These are phyloP conservation scores for Zaprionus gabonicus DNA, from an alignment of 1,140 invertebrate species.

Conservation along the genomic window DNA sequence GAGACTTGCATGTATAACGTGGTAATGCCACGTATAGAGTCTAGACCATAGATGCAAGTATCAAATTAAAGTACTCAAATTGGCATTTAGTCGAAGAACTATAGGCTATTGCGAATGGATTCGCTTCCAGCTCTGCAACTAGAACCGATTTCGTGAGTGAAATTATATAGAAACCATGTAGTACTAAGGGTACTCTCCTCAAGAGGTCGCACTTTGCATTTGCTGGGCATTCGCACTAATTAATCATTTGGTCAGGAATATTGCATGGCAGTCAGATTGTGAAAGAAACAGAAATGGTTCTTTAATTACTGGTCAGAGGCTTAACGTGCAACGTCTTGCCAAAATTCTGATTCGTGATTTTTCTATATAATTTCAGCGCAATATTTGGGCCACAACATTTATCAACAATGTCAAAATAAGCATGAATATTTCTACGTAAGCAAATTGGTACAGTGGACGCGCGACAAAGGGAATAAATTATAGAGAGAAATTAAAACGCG, in stretches of 20 bases:
- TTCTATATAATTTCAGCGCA: conserved; percentile 66
- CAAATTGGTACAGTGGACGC: conserved; percentile 32
- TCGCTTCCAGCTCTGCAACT: conserved; percentile 30
- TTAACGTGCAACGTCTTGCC: conserved; percentile 2
- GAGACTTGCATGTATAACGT: conserved; percentile 27
- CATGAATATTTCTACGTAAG: conserved; percentile 25
- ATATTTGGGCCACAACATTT: conserved; percentile 58
- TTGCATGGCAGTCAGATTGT: conserved; percentile 65
- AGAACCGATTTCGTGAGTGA: conserved; percentile 64
- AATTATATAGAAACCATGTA: conserved; percentile 56
- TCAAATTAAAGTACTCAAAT: conserved; percentile 73
- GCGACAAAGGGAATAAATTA: conserved; percentile 5
- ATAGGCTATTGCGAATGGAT: conserved; percentile 54
- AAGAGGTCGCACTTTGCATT: conserved; percentile 22
- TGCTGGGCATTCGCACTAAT: conserved; percentile 55
- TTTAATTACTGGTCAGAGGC: conserved; percentile 61
- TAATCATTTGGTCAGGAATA: conserved; percentile 75
- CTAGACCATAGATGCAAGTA: conserved; percentile 51
- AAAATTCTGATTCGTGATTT: conserved; percentile 59
- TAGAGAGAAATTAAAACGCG: conserved; percentile 3
- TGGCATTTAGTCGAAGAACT: conserved; percentile 55
- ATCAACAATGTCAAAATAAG: conserved; percentile 73
- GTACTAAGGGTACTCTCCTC: conserved; percentile 1
- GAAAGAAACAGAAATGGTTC: conserved; percentile 66
- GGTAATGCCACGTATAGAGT: conserved; percentile 14